Conservation (phyloP, 2,888 invertebrate species). For the Ommatoiulus sabulosus region DNA sequence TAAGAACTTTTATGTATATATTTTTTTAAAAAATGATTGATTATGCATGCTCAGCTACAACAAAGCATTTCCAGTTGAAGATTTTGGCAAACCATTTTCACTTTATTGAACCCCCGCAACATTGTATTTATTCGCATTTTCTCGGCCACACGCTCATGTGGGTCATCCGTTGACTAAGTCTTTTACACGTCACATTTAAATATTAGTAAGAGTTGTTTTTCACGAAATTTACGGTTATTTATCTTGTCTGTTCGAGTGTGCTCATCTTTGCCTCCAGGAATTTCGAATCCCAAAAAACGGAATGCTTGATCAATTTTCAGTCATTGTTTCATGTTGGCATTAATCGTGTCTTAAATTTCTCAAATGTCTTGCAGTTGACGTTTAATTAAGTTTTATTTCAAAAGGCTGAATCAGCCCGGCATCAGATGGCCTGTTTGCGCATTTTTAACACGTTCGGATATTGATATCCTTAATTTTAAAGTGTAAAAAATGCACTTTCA, state of each 20-base stretch:
- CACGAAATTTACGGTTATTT: neutral
- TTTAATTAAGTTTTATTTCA: neutral
- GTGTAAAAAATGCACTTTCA: neutral
- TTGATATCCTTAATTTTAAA: neutral
- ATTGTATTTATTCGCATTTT: neutral
- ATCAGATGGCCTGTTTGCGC: neutral
- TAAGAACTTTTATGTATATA: neutral
- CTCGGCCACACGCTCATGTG: neutral
- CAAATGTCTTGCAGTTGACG: no score
- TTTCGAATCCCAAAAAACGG: neutral
- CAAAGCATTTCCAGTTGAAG: neutral
- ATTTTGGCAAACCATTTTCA: neutral
- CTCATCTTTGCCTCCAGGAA: neutral
- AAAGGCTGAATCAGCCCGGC: neutral
- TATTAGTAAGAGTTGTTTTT: neutral
- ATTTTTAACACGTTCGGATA: neutral
- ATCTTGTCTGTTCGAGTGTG: neutral
- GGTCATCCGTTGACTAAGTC: neutral
- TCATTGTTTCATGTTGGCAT: neutral
- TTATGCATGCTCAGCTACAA: slow-evolving; percentile 9
- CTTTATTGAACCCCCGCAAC: neutral
- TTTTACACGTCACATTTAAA: neutral
- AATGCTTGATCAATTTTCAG: neutral
- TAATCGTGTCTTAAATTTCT: neutral
- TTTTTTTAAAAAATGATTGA: neutral